Evolutionary conservation across 2,888 invertebrate species (phyloP), one percentile per base, ranked within the genome.

Genomic region (Physocephala rufipes): DNA sequence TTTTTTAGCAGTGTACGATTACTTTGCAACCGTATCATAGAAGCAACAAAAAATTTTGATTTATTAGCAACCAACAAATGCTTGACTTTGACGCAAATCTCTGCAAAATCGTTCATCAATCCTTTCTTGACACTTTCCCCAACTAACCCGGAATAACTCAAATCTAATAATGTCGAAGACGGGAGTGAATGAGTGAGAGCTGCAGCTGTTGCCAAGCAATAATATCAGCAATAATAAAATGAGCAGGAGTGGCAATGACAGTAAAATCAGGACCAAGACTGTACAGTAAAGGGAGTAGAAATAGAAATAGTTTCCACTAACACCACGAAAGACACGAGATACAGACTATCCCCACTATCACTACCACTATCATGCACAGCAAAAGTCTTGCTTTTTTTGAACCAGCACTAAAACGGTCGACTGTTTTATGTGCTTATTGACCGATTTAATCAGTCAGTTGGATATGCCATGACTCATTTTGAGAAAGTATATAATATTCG

Each of bases 61-160:
- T 9, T 21, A 19, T 12, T 21, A 19, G 55, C 24, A 19, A 21
- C 55, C 28, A 58, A 58, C 12, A 16, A 58, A 5, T 58, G 15
- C 24, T 58, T 28, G 26, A 21, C 58, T 24, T 58, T 36, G 58
- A 58, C 58, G 58, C 58, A 58, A 58, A 58, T 58, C 28, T 58
- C 58, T 26, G 58, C 58, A 58, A 28, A 58, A 28, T 28, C 26
- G 58, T 58, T 58, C 58, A 58, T 58, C 58, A 26, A 58, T 58
- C 28, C 13, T 58, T 28, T 24, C 2, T 58, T 58, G 26, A 58
- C 58, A 28, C 58, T 16, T 58, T 58, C 24, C 26, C 13, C 24
- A 15, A 12, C 58, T 28, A 15, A 36, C 36, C 4, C 36, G 36
- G 36, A 36, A 9, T 36, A 9, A 58, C 26, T 58, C 15, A 58